Evolutionary conservation across 2,113 vertebrate genomes (phyloP).

Genomic region (Muscicapa adusta): DNA sequence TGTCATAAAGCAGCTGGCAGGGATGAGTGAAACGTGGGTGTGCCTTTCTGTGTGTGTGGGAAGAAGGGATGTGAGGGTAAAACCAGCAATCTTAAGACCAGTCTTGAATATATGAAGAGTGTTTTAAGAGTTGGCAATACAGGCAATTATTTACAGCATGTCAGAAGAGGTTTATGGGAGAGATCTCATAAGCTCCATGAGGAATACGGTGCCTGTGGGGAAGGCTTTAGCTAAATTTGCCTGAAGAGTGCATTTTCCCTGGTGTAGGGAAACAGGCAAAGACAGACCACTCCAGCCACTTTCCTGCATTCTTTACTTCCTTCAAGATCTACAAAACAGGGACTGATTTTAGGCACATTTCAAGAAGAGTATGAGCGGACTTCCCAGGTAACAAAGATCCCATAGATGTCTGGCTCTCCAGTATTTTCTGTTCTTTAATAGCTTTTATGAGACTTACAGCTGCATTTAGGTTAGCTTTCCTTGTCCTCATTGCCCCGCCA

Average conservation of each 20-base stretch:
- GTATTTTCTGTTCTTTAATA: background rate
- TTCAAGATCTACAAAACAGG: background rate
- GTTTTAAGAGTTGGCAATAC: background rate
- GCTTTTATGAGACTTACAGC: background rate
- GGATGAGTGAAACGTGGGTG: background rate
- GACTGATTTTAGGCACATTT: background rate
- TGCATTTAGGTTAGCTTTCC: background rate
- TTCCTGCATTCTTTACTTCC: background rate
- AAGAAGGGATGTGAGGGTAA: background rate
- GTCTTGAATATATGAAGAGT: background rate
- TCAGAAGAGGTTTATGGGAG: background rate
- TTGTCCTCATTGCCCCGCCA: rapidly evolving
- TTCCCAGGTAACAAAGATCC: background rate
- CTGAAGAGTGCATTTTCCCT: background rate
- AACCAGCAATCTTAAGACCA: background rate
- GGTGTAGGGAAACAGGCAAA: background rate
- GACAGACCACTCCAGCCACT: background rate
- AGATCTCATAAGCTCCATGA: background rate
- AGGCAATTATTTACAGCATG: background rate
- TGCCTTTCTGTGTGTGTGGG: background rate
- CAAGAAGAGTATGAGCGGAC: background rate
- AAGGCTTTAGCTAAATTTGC: background rate
- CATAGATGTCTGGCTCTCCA: background rate
- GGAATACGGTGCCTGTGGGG: background rate
- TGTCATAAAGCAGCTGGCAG: background rate